Evolutionary conservation across 2,888 invertebrate genomes (phyloP).

Genomic region (Amblyteles armatorius): DNA sequence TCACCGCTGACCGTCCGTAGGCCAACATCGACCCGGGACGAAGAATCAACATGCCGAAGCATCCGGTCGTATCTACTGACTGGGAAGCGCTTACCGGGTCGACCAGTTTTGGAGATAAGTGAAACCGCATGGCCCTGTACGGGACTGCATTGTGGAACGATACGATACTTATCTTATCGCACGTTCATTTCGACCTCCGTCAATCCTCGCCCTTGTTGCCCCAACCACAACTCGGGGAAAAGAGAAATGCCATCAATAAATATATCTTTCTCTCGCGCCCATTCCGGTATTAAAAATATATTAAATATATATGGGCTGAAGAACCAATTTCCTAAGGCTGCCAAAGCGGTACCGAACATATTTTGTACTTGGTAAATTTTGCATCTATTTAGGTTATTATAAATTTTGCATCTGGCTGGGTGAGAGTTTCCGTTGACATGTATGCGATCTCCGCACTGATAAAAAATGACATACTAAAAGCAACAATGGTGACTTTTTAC

Average conservation of each 20-base stretch:
- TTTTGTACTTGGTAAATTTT: too few relatives aligned
- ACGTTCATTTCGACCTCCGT: background rate
- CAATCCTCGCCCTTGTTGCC: background rate
- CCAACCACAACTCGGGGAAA: background rate
- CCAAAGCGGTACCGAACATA: too few relatives aligned
- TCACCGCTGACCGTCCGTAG: conserved; percentile 46
- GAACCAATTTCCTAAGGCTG: too few relatives aligned
- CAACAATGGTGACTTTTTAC: too few relatives aligned
- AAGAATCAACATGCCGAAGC: conserved; percentile 50
- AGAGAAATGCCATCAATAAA: background rate
- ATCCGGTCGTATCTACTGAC: conserved; percentile 37
- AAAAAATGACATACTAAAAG: background rate
- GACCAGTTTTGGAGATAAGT: conserved; percentile 48
- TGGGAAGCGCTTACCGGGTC: conserved; percentile 20
- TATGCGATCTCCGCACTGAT: too few relatives aligned
- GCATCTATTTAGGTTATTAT: too few relatives aligned
- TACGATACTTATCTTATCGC: conserved; percentile 59
- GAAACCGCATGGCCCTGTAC: conserved; percentile 6
- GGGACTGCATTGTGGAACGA: conserved; percentile 27
- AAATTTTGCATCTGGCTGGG: too few relatives aligned
- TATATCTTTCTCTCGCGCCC: background rate
- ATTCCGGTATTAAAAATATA: background rate
- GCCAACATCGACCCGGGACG: conserved; percentile 57
- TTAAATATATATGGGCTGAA: too few relatives aligned
- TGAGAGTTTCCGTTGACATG: too few relatives aligned